Percentiles rank a stretch among this genome's conserved stretches.
phyloP scores from a whole-genome alignment of 2,113 vertebrate species.

The Perca flavescens region DNA sequence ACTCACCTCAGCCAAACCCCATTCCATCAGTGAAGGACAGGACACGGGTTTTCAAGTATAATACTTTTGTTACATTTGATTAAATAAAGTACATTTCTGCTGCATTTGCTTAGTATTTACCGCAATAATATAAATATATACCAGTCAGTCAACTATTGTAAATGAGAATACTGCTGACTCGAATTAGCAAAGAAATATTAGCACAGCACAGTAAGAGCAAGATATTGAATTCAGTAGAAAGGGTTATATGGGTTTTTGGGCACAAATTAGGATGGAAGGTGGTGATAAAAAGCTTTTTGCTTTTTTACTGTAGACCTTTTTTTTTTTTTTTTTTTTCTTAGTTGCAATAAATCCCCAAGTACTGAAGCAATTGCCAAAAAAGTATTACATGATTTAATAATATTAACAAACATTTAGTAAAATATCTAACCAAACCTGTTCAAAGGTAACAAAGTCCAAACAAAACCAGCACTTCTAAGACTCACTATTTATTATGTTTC shows the following conservation, averaged over 20 bases:
- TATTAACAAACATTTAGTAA: background rate
- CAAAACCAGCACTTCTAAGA: background rate
- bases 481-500: background rate
- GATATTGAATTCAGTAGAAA: background rate
- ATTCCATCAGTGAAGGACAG: constrained; percentile 45
- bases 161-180: background rate
- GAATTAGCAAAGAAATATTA: background rate
- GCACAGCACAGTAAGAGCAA: background rate
- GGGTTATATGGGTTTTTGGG: background rate
- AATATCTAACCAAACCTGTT: background rate
- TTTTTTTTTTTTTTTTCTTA: background rate
- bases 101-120: background rate
- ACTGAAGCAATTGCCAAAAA: background rate
- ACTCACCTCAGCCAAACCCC: constrained; percentile 56
- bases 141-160: background rate
- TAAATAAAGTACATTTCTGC: background rate
- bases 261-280: background rate
- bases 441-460: background rate
- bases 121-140: background rate
- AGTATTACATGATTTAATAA: background rate
- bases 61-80: background rate
- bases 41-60: background rate
- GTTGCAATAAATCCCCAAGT: background rate
- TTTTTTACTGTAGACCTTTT: background rate
- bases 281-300: background rate